These are phyloP conservation scores for Tenthredo scrophulariae DNA, from an alignment of 2,888 invertebrate genomes.

Conservation along the genomic window DNA sequence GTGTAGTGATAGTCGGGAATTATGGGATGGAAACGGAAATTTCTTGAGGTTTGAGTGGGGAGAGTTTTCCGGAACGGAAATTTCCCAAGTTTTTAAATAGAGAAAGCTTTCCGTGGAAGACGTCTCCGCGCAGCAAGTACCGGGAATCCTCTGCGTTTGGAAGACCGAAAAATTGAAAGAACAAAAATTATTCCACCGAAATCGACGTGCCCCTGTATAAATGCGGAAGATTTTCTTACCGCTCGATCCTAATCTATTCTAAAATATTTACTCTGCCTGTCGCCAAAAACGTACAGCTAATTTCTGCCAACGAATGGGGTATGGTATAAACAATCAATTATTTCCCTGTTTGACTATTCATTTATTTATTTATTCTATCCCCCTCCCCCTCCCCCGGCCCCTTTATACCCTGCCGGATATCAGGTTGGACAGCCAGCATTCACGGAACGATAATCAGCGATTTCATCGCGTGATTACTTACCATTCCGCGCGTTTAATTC, in stretches of 20 bases:
- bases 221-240: not conserved
- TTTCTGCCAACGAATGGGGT: not conserved
- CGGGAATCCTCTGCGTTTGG: not conserved
- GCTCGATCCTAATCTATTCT: not conserved
- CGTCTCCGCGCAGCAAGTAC: too few relatives aligned
- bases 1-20: not conserved
- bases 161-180: not conserved
- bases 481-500: conserved; percentile 29
- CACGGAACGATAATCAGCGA: conserved; percentile 41
- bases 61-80: not conserved
- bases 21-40: not conserved
- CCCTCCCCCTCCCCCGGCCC: not conserved
- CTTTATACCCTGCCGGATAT: not conserved
- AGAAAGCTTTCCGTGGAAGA: too few relatives aligned
- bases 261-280: not conserved
- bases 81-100: not conserved
- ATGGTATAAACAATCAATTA: conserved; percentile 15
- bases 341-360: conserved; percentile 34
- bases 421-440: conserved; percentile 14
- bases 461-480: conserved; percentile 51
- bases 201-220: not conserved
- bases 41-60: not conserved
- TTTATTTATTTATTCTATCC: conserved; percentile 40
- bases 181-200: not conserved
- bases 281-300: not conserved